Conservation (phyloP, 2,888 invertebrate species). For the Pterostichus niger region DNA sequence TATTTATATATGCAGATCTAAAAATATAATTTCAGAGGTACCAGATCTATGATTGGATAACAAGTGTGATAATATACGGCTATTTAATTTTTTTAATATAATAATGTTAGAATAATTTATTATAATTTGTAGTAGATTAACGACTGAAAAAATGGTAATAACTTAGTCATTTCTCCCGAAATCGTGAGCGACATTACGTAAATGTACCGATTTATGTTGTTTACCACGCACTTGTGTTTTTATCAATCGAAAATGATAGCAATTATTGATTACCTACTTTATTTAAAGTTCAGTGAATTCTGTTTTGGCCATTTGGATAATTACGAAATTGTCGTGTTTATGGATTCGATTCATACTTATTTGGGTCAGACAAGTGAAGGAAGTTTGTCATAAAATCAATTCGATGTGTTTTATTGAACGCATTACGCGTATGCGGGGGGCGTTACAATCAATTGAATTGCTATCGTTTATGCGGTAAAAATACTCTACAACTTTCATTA, state of each 20-base stretch:
- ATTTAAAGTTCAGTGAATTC: slow-evolving; percentile 62
- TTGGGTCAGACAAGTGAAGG: slow-evolving; percentile 56
- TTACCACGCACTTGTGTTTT: slow-evolving; percentile 54
- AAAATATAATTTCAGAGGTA: too few relatives aligned
- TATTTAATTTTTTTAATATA: neutral
- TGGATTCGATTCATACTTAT: slow-evolving; percentile 45
- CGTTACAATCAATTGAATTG: slow-evolving; percentile 51
- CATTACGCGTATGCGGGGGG: slow-evolving; percentile 50
- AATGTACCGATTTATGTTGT: slow-evolving; percentile 48
- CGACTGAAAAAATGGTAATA: slow-evolving; percentile 7
- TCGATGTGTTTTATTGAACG: slow-evolving; percentile 58
- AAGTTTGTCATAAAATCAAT: slow-evolving; percentile 61
- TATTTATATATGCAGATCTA: too few relatives aligned
- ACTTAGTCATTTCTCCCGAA: slow-evolving; percentile 30
- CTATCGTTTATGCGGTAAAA: slow-evolving; percentile 40
- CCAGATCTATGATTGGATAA: too few relatives aligned
- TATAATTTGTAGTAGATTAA: neutral
- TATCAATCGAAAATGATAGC: slow-evolving; percentile 57
- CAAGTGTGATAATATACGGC: too few relatives aligned
- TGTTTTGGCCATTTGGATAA: slow-evolving; percentile 56
- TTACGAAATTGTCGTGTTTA: slow-evolving; percentile 57
- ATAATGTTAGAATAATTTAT: neutral
- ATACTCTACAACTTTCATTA: slow-evolving; percentile 17
- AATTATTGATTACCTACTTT: slow-evolving; percentile 64
- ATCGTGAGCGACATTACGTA: slow-evolving; percentile 30